These are phyloP conservation scores for Botia almorhae DNA, from an alignment of 2,797 vertebrate species.

Conservation along the genomic window DNA sequence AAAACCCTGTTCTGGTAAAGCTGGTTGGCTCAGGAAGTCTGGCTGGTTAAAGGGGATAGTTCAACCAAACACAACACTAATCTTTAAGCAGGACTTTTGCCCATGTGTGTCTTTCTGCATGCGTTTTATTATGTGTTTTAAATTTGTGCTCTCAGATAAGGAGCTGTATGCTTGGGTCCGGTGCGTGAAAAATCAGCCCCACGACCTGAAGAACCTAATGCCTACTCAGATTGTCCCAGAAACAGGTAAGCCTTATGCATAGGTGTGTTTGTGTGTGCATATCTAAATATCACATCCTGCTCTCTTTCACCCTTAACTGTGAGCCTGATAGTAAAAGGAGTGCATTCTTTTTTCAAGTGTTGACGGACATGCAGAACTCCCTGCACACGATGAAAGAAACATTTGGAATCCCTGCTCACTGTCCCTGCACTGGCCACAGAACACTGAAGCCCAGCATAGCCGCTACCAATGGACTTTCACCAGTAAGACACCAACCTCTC, in stretches of 20 bases:
- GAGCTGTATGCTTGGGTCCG: conserved; percentile 96
- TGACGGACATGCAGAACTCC: conserved; percentile 88
- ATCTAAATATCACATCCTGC: too few relatives aligned
- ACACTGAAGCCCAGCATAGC: conserved; percentile 80
- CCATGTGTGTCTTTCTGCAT: not conserved
- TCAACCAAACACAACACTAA: too few relatives aligned
- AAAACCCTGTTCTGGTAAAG: too few relatives aligned
- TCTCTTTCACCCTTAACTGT: conserved; percentile 7
- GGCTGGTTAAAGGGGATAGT: too few relatives aligned
- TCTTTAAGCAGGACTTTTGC: too few relatives aligned
- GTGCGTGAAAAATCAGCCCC: conserved; percentile 97
- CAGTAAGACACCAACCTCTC: conserved; percentile 75
- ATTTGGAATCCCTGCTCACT: conserved; percentile 84
- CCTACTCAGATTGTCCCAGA: conserved; percentile 98
- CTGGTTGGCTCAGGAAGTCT: too few relatives aligned
- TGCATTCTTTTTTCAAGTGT: conserved; percentile 74
- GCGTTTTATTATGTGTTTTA: not conserved
- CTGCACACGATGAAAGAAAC: conserved; percentile 91
- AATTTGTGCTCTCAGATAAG: conserved; percentile 82
- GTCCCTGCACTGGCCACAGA: conserved; percentile 79
- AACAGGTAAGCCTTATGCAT: conserved; percentile 80
- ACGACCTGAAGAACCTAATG: conserved; percentile 97
- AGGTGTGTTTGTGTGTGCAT: not conserved
- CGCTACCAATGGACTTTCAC: conserved; percentile 89
- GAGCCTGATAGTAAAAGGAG: conserved; percentile 11